Evolutionary conservation across 2,113 vertebrate species (phyloP).

Genomic region (Hypanus sabinus): DNA sequence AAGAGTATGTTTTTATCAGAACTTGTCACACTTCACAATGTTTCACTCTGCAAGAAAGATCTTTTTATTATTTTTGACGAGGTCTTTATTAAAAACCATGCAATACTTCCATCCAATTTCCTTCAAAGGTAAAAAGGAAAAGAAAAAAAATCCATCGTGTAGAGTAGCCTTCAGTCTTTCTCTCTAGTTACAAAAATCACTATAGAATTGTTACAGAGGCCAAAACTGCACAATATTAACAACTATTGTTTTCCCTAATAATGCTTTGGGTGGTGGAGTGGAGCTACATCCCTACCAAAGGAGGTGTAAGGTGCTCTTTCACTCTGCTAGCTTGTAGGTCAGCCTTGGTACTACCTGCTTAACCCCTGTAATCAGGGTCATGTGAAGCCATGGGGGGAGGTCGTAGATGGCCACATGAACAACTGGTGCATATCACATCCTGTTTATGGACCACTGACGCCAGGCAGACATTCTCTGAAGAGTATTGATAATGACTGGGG

Average conservation of each 20-base stretch:
- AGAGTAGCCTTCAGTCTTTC: not conserved
- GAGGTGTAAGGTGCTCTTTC: too few relatives aligned
- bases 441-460: too few relatives aligned
- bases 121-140: not conserved
- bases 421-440: too few relatives aligned
- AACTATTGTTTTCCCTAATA: not conserved
- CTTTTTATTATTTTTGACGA: not conserved
- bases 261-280: too few relatives aligned
- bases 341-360: too few relatives aligned
- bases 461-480: too few relatives aligned
- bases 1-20: not conserved
- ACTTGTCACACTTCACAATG: not conserved
- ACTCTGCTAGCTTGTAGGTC: too few relatives aligned
- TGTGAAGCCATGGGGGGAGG: too few relatives aligned
- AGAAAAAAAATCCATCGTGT: not conserved
- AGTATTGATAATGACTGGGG: too few relatives aligned
- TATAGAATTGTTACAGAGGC: not conserved
- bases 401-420: too few relatives aligned
- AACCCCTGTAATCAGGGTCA: too few relatives aligned
- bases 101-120: not conserved
- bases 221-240: not conserved
- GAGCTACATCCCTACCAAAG: too few relatives aligned
- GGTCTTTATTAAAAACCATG: not conserved
- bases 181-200: not conserved
- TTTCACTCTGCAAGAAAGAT: not conserved